A percentile compares a stretch with the other conserved stretches of the same genome.
Evolutionary conservation across 2,113 vertebrate genomes (phyloP).

Genomic region (Nansenia antarctica): DNA sequence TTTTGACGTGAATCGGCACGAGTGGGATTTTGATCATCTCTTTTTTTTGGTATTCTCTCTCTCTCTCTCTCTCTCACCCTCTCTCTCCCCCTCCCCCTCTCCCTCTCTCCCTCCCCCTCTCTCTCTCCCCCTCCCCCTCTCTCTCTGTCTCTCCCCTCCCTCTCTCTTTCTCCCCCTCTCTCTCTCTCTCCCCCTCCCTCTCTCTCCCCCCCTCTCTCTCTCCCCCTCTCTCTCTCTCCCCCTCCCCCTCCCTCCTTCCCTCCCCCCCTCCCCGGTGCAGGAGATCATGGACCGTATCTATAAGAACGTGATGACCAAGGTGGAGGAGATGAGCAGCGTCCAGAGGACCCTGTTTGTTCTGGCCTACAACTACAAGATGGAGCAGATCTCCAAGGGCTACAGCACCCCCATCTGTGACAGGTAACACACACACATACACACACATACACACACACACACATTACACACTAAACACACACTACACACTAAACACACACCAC

Average conservation of each 20-base stretch:
- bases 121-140: no score
- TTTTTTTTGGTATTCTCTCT: not conserved
- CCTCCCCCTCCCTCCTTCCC: not conserved
- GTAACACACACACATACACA: constrained; percentile 71
- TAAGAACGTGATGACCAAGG: constrained; percentile 98
- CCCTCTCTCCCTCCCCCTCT: not conserved
- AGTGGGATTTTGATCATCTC: not conserved
- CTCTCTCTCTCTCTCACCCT: not conserved
- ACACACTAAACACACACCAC: no score
- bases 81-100: not conserved
- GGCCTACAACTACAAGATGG: constrained; percentile 99
- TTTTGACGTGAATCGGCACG: not conserved
- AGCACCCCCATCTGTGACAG: constrained; percentile 91
- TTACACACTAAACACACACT: not conserved
- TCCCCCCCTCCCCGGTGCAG: constrained; percentile 60
- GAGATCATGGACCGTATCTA: constrained; percentile 99
- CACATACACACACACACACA: not conserved
- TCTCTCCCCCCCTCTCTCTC: not conserved
- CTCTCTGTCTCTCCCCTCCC: no score
- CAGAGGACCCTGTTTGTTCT: constrained; percentile 91
- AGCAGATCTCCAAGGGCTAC: constrained; percentile 92
- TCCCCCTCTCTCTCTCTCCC: not conserved
- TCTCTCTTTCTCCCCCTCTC: no score
- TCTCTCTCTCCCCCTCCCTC: no score
- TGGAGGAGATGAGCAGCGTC: constrained; percentile 92